phyloP scores from a whole-genome alignment of 2,797 vertebrate species.

The Hipposideros larvatus region DNA sequence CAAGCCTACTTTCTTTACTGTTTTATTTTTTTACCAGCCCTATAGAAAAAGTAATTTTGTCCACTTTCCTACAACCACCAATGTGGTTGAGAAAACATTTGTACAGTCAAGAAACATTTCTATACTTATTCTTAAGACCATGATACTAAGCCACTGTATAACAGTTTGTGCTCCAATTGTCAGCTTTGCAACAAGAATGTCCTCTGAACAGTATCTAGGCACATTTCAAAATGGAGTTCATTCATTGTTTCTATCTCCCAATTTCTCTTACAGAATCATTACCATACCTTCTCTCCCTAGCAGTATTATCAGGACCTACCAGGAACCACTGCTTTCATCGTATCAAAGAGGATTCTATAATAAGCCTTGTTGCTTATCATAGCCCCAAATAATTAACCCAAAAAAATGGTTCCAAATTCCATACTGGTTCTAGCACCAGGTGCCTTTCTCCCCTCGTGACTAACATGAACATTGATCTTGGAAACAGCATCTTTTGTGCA shows the following conservation, averaged over 20 bases:
- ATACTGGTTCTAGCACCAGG: background rate
- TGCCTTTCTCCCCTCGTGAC: background rate
- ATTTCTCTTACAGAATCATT: background rate
- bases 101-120: background rate
- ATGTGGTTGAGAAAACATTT: background rate
- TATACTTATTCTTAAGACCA: constrained; percentile 3
- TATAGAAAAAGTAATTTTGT: background rate
- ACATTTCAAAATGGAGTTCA: background rate
- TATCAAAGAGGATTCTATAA: background rate
- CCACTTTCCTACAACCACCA: background rate
- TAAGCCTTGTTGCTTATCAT: background rate
- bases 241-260: background rate
- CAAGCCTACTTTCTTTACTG: background rate
- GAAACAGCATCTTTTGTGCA: background rate
- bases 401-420: background rate
- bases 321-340: background rate
- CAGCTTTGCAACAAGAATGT: constrained; percentile 31
- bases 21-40: background rate
- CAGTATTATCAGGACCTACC: background rate
- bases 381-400: background rate
- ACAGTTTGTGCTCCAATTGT: background rate
- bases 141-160: background rate
- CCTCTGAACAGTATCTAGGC: background rate
- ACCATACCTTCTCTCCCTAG: background rate
- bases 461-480: background rate